Conservation (phyloP, 2,888 invertebrate species). For the Melangyna quadrimaculata region DNA sequence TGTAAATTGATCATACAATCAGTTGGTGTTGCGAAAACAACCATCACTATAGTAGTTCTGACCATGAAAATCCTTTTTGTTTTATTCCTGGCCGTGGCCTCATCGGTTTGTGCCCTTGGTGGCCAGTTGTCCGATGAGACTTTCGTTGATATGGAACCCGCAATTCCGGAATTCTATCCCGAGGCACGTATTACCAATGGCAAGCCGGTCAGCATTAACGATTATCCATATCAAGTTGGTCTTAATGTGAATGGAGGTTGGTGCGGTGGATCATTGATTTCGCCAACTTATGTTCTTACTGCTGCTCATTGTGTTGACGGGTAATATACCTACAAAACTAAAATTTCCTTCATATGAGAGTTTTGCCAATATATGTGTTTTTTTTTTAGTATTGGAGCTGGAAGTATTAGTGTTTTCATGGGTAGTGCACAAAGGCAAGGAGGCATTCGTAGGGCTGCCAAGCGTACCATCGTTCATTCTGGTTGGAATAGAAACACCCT, state of each 20-base stretch:
- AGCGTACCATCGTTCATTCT: not conserved
- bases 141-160: not conserved
- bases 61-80: not conserved
- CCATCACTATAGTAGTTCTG: not conserved
- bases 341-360: not conserved
- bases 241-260: conserved; percentile 9
- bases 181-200: not conserved
- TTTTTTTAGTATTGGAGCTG: not conserved
- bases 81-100: not conserved
- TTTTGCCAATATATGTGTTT: not conserved
- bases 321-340: not conserved
- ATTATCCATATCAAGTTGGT: conserved; percentile 40
- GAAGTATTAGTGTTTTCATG: not conserved
- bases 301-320: not conserved
- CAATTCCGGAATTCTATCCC: not conserved
- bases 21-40: not conserved
- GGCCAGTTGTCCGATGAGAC: not conserved
- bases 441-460: not conserved
- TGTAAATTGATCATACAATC: not conserved
- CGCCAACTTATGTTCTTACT: not conserved
- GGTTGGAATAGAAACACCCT: not conserved
- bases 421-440: not conserved
- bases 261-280: conserved; percentile 28
- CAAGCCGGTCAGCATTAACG: not conserved
- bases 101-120: not conserved